phyloP scores from a whole-genome alignment of 2,797 vertebrate genomes.

The Aselliscus stoliczkanus region DNA sequence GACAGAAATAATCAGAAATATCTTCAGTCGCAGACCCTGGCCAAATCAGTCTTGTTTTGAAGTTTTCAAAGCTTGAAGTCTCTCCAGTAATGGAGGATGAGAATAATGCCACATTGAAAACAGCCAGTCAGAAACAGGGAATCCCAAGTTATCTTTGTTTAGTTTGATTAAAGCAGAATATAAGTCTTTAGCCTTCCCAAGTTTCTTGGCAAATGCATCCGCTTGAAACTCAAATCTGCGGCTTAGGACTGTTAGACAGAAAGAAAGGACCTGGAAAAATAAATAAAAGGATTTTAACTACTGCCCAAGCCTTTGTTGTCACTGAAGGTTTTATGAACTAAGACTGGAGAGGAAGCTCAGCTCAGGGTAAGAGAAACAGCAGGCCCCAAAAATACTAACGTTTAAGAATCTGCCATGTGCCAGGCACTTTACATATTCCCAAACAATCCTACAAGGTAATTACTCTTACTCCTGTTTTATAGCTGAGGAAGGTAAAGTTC shows the following conservation, averaged over 20 bases:
- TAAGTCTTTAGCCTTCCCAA: constrained; percentile 94
- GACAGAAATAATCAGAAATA: constrained; percentile 53
- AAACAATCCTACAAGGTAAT: neutral
- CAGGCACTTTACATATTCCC: neutral
- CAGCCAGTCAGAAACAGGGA: constrained; percentile 98
- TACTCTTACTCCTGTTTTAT: neutral
- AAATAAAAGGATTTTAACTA: constrained; percentile 49
- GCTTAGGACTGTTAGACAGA: constrained; percentile 97
- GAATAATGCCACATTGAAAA: constrained; percentile 99
- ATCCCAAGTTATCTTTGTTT: constrained; percentile 98
- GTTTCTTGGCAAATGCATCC: constrained; percentile 93
- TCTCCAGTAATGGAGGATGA: constrained; percentile 96
- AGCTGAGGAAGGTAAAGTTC: neutral
- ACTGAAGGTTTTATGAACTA: neutral
- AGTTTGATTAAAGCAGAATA: constrained; percentile 98
- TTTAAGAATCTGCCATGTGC: neutral
- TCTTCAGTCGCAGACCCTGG: neutral
- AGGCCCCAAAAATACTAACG: neutral
- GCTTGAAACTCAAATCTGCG: constrained; percentile 99
- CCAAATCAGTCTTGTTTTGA: constrained; percentile 91
- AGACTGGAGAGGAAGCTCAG: neutral
- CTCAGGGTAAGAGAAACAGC: neutral
- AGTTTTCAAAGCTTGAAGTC: constrained; percentile 92
- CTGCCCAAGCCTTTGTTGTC: neutral
- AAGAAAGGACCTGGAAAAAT: constrained; percentile 91